These are phyloP conservation scores for Pteronura brasiliensis DNA, from an alignment of 2,113 vertebrate species.

Conservation along the genomic window DNA sequence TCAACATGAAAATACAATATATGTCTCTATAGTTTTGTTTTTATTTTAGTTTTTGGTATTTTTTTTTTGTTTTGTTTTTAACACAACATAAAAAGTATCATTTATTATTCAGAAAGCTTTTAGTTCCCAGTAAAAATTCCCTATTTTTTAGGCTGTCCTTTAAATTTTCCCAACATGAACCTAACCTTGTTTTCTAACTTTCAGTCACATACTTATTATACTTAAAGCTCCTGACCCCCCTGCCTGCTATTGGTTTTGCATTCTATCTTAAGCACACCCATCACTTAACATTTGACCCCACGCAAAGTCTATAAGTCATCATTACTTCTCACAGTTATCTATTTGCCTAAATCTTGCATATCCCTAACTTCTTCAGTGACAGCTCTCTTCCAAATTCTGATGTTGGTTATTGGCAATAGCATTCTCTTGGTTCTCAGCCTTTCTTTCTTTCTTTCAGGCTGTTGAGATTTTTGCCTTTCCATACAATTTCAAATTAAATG, in stretches of 20 bases:
- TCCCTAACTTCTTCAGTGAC: not conserved
- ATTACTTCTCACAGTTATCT: not conserved
- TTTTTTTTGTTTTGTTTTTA: not conserved
- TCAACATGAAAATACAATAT: not conserved
- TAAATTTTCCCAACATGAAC: not conserved
- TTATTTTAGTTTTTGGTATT: not conserved
- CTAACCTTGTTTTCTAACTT: not conserved
- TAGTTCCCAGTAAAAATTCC: not conserved
- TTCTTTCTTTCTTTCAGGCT: not conserved
- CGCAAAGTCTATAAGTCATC: not conserved
- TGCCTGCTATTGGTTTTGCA: not conserved
- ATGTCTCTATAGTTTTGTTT: not conserved
- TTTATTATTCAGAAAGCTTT: not conserved
- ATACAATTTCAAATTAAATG: not conserved
- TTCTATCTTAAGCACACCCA: not conserved
- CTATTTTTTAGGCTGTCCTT: not conserved
- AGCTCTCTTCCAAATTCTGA: not conserved
- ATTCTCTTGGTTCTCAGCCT: not conserved
- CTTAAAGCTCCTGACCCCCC: not conserved
- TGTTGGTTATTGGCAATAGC: not conserved
- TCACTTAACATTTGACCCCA: not conserved
- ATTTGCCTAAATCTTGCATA: not conserved
- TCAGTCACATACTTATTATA: not conserved
- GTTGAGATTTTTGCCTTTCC: not conserved
- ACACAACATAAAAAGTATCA: not conserved